Conservation (phyloP, 2,797 vertebrate species). For the Acrossocheilus wenchowensis region DNA sequence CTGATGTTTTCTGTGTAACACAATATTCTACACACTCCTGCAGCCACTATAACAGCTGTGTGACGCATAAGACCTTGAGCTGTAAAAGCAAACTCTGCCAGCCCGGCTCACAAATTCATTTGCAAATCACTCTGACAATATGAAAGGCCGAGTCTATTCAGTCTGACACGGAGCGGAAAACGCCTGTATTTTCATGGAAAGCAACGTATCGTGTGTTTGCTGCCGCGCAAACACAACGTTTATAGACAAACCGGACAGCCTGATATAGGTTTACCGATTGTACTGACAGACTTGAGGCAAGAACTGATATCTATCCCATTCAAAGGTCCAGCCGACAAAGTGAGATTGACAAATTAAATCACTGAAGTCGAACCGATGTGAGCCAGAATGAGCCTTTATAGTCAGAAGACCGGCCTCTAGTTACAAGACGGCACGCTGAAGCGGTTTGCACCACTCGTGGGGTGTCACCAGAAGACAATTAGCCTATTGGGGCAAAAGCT, state of each 20-base stretch:
- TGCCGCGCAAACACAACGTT: background rate
- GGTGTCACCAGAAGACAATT: background rate
- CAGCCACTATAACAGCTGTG: constrained; percentile 37
- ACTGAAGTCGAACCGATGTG: constrained; percentile 39
- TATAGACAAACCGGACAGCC: background rate
- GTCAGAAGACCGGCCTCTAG: background rate
- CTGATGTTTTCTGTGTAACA: constrained; percentile 50
- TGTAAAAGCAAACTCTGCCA: constrained; percentile 40
- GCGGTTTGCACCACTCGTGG: background rate
- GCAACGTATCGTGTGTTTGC: background rate
- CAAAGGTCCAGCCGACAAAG: background rate
- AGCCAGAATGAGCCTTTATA: background rate
- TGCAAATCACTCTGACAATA: constrained; percentile 46
- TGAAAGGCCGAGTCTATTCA: constrained; percentile 50
- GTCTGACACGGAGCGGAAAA: constrained; percentile 25
- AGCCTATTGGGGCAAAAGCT: constrained; percentile 11
- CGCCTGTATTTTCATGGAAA: background rate
- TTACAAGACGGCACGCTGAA: background rate
- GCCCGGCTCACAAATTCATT: constrained; percentile 34
- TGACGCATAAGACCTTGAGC: constrained; percentile 45
- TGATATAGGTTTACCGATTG: constrained; percentile 22
- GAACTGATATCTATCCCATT: constrained; percentile 38
- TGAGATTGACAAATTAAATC: constrained; percentile 31
- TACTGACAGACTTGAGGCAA: constrained; percentile 26
- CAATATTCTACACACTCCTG: constrained; percentile 48